phyloP scores from a whole-genome alignment of 2,113 vertebrate genomes.

The Cygnus atratus region DNA sequence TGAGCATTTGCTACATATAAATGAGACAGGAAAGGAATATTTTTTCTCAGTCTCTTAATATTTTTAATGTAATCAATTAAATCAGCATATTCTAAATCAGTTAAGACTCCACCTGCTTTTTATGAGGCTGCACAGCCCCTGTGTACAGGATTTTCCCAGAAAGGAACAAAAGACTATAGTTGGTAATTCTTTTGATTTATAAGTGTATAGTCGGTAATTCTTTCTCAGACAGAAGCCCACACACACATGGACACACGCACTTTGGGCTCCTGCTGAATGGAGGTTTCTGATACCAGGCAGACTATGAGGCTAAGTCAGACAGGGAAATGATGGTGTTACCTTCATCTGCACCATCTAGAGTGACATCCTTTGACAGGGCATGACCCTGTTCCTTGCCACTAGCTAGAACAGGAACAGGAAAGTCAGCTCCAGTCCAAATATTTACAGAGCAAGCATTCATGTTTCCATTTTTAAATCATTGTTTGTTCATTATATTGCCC shows the following conservation, averaged over 20 bases:
- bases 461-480: neutral
- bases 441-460: neutral
- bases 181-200: neutral
- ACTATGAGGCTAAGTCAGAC: neutral
- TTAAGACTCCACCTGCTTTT: neutral
- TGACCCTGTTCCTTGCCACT: neutral
- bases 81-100: neutral
- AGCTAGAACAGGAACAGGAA: neutral
- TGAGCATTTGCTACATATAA: neutral
- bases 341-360: neutral
- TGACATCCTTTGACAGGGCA: neutral
- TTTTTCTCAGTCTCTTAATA: neutral
- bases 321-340: neutral
- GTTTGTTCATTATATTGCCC: neutral
- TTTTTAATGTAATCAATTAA: neutral
- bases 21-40: neutral
- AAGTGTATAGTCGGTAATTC: neutral
- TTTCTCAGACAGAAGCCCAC: rapidly evolving
- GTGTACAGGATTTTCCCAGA: neutral
- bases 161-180: neutral
- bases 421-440: neutral
- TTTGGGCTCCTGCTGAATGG: neutral
- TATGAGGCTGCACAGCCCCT: neutral
- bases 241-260: rapidly evolving
- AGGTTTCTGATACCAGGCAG: neutral